phyloP scores from a whole-genome alignment of 2,888 invertebrate genomes.

The Hydropsyche betteni region DNA sequence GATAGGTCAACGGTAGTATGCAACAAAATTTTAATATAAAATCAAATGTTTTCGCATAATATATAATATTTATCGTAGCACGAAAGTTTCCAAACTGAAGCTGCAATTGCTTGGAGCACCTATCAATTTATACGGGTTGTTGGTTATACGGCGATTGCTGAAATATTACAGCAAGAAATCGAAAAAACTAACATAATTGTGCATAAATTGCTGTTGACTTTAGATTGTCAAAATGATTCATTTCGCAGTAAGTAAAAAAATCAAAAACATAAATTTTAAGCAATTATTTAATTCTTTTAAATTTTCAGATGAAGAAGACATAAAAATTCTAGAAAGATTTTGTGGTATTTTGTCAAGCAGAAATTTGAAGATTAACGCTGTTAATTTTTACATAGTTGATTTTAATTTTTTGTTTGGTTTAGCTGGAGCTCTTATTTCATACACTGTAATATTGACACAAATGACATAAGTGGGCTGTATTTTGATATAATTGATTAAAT shows the following conservation, averaged over 20 bases:
- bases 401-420: slow-evolving; percentile 15
- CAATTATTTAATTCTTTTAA: neutral
- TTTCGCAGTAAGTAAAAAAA: neutral
- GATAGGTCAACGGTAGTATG: neutral
- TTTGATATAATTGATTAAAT: neutral
- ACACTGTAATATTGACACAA: slow-evolving; percentile 23
- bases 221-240: neutral
- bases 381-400: slow-evolving; percentile 16
- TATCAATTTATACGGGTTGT: neutral
- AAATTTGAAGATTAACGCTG: slow-evolving; percentile 2
- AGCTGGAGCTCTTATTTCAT: slow-evolving; percentile 5
- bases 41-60: neutral
- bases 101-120: neutral
- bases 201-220: slow-evolving; percentile 1
- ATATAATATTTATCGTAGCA: too few species aligned
- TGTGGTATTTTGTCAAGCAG: neutral
- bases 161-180: slow-evolving; percentile 18
- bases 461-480: neutral
- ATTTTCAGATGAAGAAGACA: slow-evolving; percentile 9
- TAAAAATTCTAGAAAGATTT: neutral
- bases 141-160: neutral
- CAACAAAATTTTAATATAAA: neutral
- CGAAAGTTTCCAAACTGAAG: neutral
- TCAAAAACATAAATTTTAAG: neutral
- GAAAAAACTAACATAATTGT: slow-evolving; percentile 19